A percentile compares a stretch with the other conserved stretches of the same genome.
These are phyloP conservation scores for Oreohelix idahoensis DNA, from an alignment of 1,140 invertebrate species.

Conservation along the genomic window DNA sequence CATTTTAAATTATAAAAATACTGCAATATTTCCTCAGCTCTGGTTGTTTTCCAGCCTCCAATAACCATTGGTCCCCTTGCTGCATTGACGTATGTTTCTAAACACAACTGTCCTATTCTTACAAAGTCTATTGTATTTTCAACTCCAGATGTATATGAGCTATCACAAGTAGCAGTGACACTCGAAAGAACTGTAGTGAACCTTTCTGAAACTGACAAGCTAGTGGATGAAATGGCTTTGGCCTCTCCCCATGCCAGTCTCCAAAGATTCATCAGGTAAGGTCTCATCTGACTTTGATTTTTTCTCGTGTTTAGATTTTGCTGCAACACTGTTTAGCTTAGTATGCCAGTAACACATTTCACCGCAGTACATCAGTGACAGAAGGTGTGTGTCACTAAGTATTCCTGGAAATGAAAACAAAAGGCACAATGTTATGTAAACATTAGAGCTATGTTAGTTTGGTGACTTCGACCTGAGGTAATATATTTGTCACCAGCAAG, in stretches of 20 bases:
- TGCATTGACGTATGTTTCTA: slow-evolving; percentile 54
- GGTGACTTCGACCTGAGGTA: too few species aligned
- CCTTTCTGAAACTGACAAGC: background rate
- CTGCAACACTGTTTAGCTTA: background rate
- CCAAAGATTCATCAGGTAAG: background rate
- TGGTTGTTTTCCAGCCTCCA: slow-evolving; percentile 54
- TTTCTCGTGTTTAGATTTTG: background rate
- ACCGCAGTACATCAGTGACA: slow-evolving; percentile 66
- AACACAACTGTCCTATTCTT: slow-evolving; percentile 46
- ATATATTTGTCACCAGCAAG: too few species aligned
- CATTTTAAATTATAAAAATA: slow-evolving; percentile 37
- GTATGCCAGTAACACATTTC: slow-evolving; percentile 68
- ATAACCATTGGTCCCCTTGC: slow-evolving; percentile 55
- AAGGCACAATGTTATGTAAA: too few species aligned
- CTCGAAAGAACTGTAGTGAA: background rate
- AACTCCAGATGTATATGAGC: background rate
- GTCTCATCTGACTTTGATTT: background rate
- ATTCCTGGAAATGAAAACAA: slow-evolving; percentile 54
- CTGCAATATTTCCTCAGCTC: slow-evolving; percentile 57
- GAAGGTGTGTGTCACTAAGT: slow-evolving; percentile 63
- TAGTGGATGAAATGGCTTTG: background rate
- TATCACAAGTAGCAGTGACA: background rate
- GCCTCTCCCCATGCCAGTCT: background rate
- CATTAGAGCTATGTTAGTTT: too few species aligned
- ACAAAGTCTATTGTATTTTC: slow-evolving; percentile 20